These are phyloP conservation scores for Pemphigus obesinymphae DNA, from an alignment of 1,140 invertebrate genomes.

Conservation along the genomic window DNA sequence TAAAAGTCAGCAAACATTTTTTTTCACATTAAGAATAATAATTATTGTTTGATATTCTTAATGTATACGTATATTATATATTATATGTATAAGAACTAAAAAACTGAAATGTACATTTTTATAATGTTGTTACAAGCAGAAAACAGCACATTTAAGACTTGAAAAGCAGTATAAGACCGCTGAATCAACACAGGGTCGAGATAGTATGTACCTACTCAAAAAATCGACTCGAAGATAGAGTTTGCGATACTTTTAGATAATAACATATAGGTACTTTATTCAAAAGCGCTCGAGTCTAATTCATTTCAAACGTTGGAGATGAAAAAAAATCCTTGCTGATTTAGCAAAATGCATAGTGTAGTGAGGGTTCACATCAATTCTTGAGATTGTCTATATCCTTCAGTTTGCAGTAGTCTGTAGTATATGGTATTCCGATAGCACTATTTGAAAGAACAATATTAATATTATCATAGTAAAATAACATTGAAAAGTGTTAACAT, in stretches of 20 bases:
- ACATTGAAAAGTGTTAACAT: too few relatives aligned
- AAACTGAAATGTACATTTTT: not conserved
- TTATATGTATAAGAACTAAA: not conserved
- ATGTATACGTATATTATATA: not conserved
- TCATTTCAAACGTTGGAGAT: not conserved
- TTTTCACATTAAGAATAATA: too few relatives aligned
- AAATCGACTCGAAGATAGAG: not conserved
- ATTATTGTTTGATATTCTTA: not conserved
- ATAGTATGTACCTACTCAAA: not conserved
- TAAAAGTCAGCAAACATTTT: too few relatives aligned
- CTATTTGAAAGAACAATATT: too few relatives aligned
- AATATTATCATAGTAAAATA: too few relatives aligned
- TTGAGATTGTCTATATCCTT: too few relatives aligned
- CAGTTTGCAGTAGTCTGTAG: too few relatives aligned
- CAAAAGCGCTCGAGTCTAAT: not conserved
- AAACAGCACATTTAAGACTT: not conserved
- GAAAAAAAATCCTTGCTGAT: not conserved
- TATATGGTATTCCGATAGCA: too few relatives aligned
- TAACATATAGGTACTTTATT: not conserved
- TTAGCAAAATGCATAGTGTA: not conserved
- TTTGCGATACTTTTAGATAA: too few relatives aligned
- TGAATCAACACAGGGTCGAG: not conserved
- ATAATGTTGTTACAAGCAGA: not conserved
- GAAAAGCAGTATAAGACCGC: not conserved
- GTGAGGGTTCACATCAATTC: not conserved